Conservation (phyloP, 2,797 vertebrate genomes). For the Danio kyathit region DNA sequence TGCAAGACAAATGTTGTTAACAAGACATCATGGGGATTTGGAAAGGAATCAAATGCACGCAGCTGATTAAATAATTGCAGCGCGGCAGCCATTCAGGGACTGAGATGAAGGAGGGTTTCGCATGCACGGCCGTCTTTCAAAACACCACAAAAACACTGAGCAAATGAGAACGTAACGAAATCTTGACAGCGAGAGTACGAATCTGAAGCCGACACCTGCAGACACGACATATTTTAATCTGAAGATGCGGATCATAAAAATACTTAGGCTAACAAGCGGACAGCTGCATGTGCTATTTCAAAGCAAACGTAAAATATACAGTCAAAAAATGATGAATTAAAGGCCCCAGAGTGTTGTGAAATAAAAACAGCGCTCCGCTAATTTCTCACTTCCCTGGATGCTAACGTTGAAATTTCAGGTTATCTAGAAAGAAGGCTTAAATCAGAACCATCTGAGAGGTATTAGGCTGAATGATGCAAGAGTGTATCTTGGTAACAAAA, state of each 20-base stretch:
- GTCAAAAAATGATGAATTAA: slow-evolving; percentile 33
- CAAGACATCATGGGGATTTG: slow-evolving; percentile 67
- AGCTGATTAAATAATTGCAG: slow-evolving; percentile 71
- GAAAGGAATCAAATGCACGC: slow-evolving; percentile 64
- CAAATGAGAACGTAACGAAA: background rate
- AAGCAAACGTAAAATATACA: slow-evolving; percentile 32
- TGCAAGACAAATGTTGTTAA: slow-evolving; percentile 76
- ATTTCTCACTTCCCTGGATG: slow-evolving; percentile 45
- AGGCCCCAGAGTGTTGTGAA: slow-evolving; percentile 35
- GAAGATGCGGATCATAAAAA: slow-evolving; percentile 15
- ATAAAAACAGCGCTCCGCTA: slow-evolving; percentile 35
- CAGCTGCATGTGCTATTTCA: slow-evolving; percentile 37
- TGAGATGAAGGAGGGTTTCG: slow-evolving; percentile 49
- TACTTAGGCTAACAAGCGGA: slow-evolving; percentile 15
- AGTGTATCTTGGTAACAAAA: slow-evolving; percentile 56
- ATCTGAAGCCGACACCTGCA: background rate
- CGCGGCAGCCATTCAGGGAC: slow-evolving; percentile 60
- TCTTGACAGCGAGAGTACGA: background rate
- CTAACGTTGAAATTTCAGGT: slow-evolving; percentile 53
- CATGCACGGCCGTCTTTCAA: slow-evolving; percentile 44
- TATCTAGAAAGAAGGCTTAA: slow-evolving; percentile 59
- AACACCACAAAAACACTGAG: background rate
- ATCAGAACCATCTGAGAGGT: slow-evolving; percentile 62
- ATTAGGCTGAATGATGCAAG: slow-evolving; percentile 62
- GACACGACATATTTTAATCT: background rate